A percentile compares a stretch with the other conserved stretches of the same genome.
Conservation (phyloP, 2,888 invertebrate species). For the Emmelina monodactyla region DNA sequence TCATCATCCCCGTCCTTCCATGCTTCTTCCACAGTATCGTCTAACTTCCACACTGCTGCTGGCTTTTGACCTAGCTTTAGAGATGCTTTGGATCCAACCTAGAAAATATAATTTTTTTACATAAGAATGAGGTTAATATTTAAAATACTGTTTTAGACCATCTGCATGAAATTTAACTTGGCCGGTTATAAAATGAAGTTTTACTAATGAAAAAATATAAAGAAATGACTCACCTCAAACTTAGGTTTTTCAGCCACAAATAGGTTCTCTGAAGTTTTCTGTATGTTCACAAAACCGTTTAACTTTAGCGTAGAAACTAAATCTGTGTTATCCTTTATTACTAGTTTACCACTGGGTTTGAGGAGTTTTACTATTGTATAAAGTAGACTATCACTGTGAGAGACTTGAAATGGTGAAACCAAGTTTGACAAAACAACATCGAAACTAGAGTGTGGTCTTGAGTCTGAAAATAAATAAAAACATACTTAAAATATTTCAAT, state of each 20-base stretch:
- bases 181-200: no score
- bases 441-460: constrained; percentile 65
- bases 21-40: constrained; percentile 68
- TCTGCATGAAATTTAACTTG: no score
- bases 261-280: constrained; percentile 28
- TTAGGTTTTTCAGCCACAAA: constrained; percentile 70
- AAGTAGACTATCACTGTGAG: constrained; percentile 50
- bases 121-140: no score
- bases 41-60: constrained; percentile 76
- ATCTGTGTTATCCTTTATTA: constrained; percentile 54
- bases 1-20: constrained; percentile 69
- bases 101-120: no score
- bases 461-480: constrained; percentile 60
- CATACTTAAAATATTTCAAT: constrained; percentile 4
- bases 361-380: constrained; percentile 67
- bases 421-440: constrained; percentile 68
- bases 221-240: constrained; percentile 71
- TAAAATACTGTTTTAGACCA: no score
- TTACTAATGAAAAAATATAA: no score
- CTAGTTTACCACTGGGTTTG: constrained; percentile 69
- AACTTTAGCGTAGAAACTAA: constrained; percentile 65
- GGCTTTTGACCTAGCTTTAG: constrained; percentile 37
- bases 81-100: constrained; percentile 56
- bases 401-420: constrained; percentile 41
- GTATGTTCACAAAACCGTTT: constrained; percentile 69